These are phyloP conservation scores for Charadrius vociferus DNA, from an alignment of 2,113 vertebrate species.

Conservation along the genomic window DNA sequence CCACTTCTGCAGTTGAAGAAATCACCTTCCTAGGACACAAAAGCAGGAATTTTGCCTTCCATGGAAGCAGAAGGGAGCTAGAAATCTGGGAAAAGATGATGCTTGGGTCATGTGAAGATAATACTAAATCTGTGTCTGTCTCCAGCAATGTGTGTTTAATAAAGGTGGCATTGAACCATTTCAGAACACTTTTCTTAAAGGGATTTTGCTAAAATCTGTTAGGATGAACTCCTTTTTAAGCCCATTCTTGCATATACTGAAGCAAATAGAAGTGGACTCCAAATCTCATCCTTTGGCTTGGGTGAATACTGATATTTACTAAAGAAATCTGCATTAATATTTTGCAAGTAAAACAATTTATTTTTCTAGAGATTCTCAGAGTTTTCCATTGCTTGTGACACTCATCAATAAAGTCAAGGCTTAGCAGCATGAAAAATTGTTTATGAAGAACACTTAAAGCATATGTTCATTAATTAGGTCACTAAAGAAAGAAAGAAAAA, in stretches of 20 bases:
- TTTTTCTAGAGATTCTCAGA: not conserved
- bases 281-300: not conserved
- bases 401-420: not conserved
- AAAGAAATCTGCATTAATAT: not conserved
- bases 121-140: not conserved
- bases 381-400: not conserved
- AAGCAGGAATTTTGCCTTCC: not conserved
- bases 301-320: not conserved
- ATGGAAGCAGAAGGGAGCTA: not conserved
- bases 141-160: not conserved
- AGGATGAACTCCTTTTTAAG: not conserved
- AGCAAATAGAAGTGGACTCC: not conserved
- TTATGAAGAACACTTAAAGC: not conserved
- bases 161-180: not conserved
- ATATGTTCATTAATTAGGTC: not conserved
- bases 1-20: not conserved
- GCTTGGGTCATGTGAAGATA: not conserved
- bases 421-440: not conserved
- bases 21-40: not conserved
- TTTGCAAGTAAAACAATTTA: not conserved
- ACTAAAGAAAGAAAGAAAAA: not conserved
- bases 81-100: not conserved
- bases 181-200: not conserved
- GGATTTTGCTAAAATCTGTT: not conserved
- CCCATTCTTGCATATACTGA: not conserved